phyloP scores from a whole-genome alignment of 2,113 vertebrate genomes.

The Chitala chitala region DNA sequence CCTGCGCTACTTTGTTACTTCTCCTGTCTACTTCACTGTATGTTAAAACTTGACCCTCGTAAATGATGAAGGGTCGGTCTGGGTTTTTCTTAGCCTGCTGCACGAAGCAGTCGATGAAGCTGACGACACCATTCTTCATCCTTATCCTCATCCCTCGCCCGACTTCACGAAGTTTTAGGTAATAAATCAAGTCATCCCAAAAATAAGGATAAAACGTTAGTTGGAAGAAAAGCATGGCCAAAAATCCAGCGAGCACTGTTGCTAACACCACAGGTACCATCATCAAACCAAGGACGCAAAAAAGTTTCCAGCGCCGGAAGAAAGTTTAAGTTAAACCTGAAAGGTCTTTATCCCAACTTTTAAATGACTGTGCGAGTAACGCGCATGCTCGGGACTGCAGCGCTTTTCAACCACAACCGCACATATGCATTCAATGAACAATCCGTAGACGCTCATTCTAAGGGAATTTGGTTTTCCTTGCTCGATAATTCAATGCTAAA shows the following conservation, averaged over 20 bases:
- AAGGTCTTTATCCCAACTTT: conserved; percentile 27
- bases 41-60: conserved; percentile 60
- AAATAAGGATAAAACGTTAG: conserved; percentile 64
- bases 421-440: conserved; percentile 14
- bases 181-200: conserved; percentile 70
- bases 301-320: not conserved
- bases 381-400: conserved; percentile 38
- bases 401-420: not conserved
- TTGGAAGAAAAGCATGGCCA: conserved; percentile 62
- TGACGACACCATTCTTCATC: conserved; percentile 57
- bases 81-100: conserved; percentile 61
- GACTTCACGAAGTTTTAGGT: conserved; percentile 57
- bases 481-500: not conserved
- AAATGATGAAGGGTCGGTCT: conserved; percentile 73
- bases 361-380: conserved; percentile 32
- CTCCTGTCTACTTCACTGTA: conserved; percentile 69
- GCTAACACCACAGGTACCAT: conserved; percentile 54
- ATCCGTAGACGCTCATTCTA: not conserved
- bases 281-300: not conserved
- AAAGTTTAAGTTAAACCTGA: conserved; percentile 18
- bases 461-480: not conserved
- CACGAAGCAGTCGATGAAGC: conserved; percentile 73
- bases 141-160: conserved; percentile 43
- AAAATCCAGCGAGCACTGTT: conserved; percentile 46
- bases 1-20: conserved; percentile 68